A percentile compares a stretch with the other conserved stretches of the same genome.
These are phyloP conservation scores for Holothuria scabra DNA, from an alignment of 53 echinoderm and acorn worm genomes.

Conservation along the genomic window DNA sequence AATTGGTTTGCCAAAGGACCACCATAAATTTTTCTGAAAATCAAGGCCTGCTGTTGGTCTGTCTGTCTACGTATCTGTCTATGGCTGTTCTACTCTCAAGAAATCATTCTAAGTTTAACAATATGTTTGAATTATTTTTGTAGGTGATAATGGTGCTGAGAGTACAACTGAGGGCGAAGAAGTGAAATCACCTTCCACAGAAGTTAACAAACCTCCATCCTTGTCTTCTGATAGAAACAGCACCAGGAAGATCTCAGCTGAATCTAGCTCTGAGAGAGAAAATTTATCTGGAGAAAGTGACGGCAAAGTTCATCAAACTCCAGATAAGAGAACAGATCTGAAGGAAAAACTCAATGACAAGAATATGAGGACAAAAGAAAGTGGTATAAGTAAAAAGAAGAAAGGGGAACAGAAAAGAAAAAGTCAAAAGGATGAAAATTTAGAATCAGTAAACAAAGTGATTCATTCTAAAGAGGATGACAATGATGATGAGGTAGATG, in stretches of 20 bases:
- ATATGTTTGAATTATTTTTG: background rate
- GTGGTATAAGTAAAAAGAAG: slow-evolving; percentile 2
- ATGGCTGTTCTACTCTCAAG: no score
- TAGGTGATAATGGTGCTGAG: slow-evolving; percentile 30
- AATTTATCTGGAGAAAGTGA: slow-evolving; percentile 28
- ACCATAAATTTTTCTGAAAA: no score
- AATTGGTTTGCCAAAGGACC: no score
- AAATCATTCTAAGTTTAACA: no score
- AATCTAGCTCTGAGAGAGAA: slow-evolving; percentile 28
- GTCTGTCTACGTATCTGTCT: no score
- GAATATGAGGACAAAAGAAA: slow-evolving; percentile 7
- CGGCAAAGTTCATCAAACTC: background rate
- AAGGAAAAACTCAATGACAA: slow-evolving; percentile 20
- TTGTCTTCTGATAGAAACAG: no score
- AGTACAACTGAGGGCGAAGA: slow-evolving; percentile 49
- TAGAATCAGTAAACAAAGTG: background rate
- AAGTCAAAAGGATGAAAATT: background rate
- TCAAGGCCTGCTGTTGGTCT: no score
- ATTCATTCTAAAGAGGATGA: no score
- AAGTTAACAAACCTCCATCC: background rate
- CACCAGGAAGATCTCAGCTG: slow-evolving; percentile 17
- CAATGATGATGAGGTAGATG: no score
- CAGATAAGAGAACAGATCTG: background rate
- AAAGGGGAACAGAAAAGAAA: slow-evolving; percentile 4
- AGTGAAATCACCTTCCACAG: background rate